Evolutionary conservation across 2,797 vertebrate species (phyloP), one percentile per base, ranked within the genome.

Genomic region (Pogonophryne albipinna): DNA sequence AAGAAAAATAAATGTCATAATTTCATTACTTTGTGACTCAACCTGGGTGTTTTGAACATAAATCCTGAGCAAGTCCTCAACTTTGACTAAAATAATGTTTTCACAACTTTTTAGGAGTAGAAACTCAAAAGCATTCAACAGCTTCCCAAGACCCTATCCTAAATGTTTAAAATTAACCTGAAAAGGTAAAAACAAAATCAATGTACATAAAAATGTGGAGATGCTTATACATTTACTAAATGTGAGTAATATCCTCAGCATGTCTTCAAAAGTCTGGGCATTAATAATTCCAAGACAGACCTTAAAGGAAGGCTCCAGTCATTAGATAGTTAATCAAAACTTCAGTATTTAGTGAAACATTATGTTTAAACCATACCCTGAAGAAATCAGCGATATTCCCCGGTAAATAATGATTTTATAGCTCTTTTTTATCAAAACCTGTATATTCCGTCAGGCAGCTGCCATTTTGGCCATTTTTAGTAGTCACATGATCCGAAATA

Each of bases 1-100:
- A 75, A 83, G 50, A 50, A 63, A 84, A 87, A 85, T 57, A 78
- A 79, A 85, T 71, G 64, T 71, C 62, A 79, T 70, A 0, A 60
- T 80, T 65, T 76, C 49, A 70, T 46, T 27, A 46, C 53, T 20
- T 31, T 69, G 66, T 60, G 44, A 16, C 31, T 51, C 51, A 75
- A 77, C 66, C 65, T 66, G 61, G 46, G 51, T 64, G 49, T 59
- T 78, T 63, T 76, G 52, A 71, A 31, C 34, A 42, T 17, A 79
- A 65, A 79, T 59, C 74, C 56, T 15, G 57, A 71, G 61, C 31
- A 58, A 72, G 79, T 4, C 44, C 46, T 52, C 3, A 44, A 66
- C 19, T 63, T 60, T 41, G 46, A 74, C 31, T 41, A 44, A 57
- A 31, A 52, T 45, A 57, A 42, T 45, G 19, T 62, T 45, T 23